Percentiles rank a stretch among this genome's conserved stretches.
Conservation (phyloP, 1,140 invertebrate genomes). For the Habropoda laboriosa region DNA sequence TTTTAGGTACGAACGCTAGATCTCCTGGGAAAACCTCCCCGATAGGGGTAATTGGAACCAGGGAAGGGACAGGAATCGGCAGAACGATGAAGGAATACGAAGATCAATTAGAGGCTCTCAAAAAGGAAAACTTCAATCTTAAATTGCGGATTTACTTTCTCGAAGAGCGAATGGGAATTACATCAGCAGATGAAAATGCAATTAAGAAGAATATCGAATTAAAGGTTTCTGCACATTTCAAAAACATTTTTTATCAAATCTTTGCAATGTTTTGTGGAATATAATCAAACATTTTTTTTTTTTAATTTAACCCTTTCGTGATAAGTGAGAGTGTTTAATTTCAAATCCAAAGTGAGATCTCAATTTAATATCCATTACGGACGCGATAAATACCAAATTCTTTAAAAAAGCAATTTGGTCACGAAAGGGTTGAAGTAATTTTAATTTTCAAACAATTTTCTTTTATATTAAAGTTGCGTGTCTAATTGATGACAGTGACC, state of each 20-base stretch:
- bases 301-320: too few species aligned
- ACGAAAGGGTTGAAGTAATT: too few species aligned
- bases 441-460: too few species aligned
- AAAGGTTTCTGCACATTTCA: slow-evolving; percentile 83
- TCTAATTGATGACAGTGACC: too few species aligned
- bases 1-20: slow-evolving; percentile 70
- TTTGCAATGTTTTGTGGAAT: too few species aligned
- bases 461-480: too few species aligned
- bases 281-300: too few species aligned
- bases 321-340: too few species aligned
- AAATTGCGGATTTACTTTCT: slow-evolving; percentile 95
- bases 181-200: slow-evolving; percentile 84
- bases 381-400: too few species aligned
- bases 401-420: too few species aligned
- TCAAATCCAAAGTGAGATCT: too few species aligned
- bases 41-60: slow-evolving; percentile 57
- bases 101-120: slow-evolving; percentile 89
- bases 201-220: slow-evolving; percentile 90
- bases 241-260: neutral
- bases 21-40: slow-evolving; percentile 70
- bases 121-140: slow-evolving; percentile 96
- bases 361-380: too few species aligned
- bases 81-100: slow-evolving; percentile 95
- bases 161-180: slow-evolving; percentile 90
- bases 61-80: slow-evolving; percentile 79